Evolutionary conservation across 2,888 invertebrate genomes (phyloP), one percentile per base, ranked within the genome.

Genomic region (Hydroisotoma schaefferi): DNA sequence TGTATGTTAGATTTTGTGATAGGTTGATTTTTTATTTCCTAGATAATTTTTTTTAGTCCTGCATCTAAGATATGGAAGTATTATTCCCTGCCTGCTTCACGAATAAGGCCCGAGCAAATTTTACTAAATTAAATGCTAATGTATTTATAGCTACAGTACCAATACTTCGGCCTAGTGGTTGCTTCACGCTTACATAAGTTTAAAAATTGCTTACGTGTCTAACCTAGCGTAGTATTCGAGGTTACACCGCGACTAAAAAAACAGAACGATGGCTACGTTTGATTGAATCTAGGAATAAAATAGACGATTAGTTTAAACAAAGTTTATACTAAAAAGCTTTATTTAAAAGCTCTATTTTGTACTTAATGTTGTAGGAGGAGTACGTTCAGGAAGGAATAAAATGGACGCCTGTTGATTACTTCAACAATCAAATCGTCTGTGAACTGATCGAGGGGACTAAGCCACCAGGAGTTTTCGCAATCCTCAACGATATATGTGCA

Each of bases 381-480:
- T 85, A 85, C 75, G 80, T 84, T 6, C 78, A 80, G 57, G 85
- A 86, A 76, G 84, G 84, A 53, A 85, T 86, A 60, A 79, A 82
- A 71, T 86, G 86, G 86, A 82, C 81, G 5, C 80, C 83, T 22
- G 84, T 86, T 66, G 82, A 84, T 15, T 86, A 83, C 75, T 86
- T 86, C 78, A 85, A 86, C 78, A 86, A 86, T 74, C 82, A 83
- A 74, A 77, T 85, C 51, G 85, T 86, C 6, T 86, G 85, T 74
- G 85, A 85, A 70, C 76, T 86, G 65, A 84, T 86, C 54, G 86
- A 86, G 74, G 79, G 78, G 29, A 81, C 81, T 73, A 78, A 80
- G 33, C 83, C 84, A 2, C 84, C 84, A 1, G 86, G 85, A 51
- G 80, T 86, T 49, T 83, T 86, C 78, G 80, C 82, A 70, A 78